These are phyloP conservation scores for Saccopteryx bilineata DNA, from an alignment of 2,113 vertebrate genomes.

Conservation along the genomic window DNA sequence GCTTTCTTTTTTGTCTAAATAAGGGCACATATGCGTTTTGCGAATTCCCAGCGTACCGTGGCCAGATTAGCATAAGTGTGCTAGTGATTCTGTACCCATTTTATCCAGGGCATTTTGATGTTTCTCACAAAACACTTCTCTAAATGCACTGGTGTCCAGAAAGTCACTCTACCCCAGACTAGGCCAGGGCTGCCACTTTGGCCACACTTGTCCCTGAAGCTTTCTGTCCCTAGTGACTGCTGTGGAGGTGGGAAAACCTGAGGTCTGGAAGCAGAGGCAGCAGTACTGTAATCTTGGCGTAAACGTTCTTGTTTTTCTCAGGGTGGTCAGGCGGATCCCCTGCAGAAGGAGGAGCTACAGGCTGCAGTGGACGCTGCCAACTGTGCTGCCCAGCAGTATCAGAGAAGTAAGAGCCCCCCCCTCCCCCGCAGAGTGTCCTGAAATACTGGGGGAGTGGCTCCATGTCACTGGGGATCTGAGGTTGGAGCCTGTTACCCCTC, in stretches of 20 bases:
- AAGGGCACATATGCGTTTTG: constrained; percentile 9
- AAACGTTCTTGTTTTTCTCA: constrained; percentile 66
- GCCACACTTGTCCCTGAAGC: neutral
- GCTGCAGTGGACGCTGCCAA: constrained; percentile 93
- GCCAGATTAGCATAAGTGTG: neutral
- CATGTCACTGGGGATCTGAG: neutral
- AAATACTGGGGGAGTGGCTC: neutral
- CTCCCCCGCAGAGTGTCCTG: neutral
- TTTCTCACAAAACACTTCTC: neutral
- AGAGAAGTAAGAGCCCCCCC: constrained; percentile 90
- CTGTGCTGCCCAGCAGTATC: constrained; percentile 89
- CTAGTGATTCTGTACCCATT: neutral
- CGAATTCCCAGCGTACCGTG: neutral
- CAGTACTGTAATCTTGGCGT: neutral
- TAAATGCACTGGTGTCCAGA: neutral
- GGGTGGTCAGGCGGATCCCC: constrained; percentile 88
- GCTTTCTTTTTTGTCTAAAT: constrained; percentile 19
- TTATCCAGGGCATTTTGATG: neutral
- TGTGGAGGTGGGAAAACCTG: neutral
- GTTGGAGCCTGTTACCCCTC: neutral
- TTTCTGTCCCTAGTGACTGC: neutral
- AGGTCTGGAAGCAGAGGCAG: neutral
- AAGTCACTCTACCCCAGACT: neutral
- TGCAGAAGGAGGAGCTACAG: constrained; percentile 97
- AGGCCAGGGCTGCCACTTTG: neutral